Conservation (phyloP, 2,797 vertebrate species). For the Sylvilagus floridanus region DNA sequence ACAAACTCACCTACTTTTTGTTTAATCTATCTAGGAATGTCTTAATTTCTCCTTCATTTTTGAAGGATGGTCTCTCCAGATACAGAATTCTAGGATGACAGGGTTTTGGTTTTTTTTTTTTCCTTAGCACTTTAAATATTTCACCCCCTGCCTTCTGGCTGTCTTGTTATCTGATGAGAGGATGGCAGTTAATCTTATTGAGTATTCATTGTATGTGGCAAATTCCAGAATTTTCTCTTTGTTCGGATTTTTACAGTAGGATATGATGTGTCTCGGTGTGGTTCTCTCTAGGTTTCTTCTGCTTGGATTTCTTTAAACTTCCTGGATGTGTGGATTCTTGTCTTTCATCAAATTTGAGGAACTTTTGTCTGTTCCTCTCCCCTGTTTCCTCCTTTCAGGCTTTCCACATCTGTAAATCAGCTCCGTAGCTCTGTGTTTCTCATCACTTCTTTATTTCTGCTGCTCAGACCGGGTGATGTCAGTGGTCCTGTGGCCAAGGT, state of each 20-base stretch:
- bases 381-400: not conserved
- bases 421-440: not conserved
- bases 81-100: not conserved
- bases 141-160: not conserved
- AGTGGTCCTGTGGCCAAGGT: not conserved
- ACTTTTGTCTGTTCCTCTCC: not conserved
- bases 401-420: not conserved
- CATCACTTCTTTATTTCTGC: not conserved
- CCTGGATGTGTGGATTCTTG: not conserved
- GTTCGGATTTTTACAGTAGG: not conserved
- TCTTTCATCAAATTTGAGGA: not conserved
- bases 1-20: not conserved
- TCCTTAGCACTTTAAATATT: not conserved
- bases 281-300: not conserved
- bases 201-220: not conserved
- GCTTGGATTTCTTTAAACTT: not conserved
- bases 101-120: not conserved
- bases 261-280: not conserved
- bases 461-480: not conserved
- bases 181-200: not conserved
- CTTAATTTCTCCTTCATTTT: not conserved
- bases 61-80: not conserved
- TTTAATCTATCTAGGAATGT: conserved; percentile 1
- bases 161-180: conserved; percentile 1
- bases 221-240: not conserved